Conservation (phyloP, 2,797 vertebrate genomes). For the Cichlasoma orientale region DNA sequence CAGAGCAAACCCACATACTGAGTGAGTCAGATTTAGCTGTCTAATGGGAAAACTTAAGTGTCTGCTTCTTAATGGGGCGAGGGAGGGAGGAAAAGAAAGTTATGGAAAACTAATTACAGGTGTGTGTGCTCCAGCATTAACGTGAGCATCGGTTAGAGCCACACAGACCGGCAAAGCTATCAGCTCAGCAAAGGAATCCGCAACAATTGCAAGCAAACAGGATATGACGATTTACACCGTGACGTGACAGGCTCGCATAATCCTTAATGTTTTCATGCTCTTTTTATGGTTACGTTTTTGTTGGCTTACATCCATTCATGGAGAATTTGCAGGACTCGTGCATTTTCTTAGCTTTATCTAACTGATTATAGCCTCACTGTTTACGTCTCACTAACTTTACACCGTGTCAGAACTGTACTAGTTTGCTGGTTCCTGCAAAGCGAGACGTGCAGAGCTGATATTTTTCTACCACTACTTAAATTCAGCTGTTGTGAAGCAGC, state of each 20-base stretch:
- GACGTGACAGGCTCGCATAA: not conserved
- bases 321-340: not conserved
- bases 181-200: slow-evolving; percentile 8
- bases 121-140: slow-evolving; percentile 14
- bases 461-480: not conserved
- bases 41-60: slow-evolving; percentile 55
- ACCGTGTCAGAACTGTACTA: not conserved
- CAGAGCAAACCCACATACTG: slow-evolving; percentile 43
- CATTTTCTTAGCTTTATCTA: not conserved
- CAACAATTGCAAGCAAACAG: not conserved
- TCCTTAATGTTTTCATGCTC: not conserved
- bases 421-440: not conserved
- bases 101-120: slow-evolving; percentile 60
- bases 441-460: not conserved
- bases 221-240: not conserved
- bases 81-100: slow-evolving; percentile 17
- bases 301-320: not conserved
- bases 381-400: not conserved
- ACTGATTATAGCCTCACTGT: not conserved
- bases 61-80: slow-evolving; percentile 44
- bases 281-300: not conserved
- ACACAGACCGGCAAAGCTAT: not conserved
- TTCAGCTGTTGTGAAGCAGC: not conserved
- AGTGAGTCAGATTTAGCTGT: slow-evolving; percentile 61
- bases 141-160: not conserved